Evolutionary conservation across 2,113 vertebrate genomes (phyloP), one percentile per base, ranked within the genome.

Genomic region (Bombycilla garrulus): DNA sequence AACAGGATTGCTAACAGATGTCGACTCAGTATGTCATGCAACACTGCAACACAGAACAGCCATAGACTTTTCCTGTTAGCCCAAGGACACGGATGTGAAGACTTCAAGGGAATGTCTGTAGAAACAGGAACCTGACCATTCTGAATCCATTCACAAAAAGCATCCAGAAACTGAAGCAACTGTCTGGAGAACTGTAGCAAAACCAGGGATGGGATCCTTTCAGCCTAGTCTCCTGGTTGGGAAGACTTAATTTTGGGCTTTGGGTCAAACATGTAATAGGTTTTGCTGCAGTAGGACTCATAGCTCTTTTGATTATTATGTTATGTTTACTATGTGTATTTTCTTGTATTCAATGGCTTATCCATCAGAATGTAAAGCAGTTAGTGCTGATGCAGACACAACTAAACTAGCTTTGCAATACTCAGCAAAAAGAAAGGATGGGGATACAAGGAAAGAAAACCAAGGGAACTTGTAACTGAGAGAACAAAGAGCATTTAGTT

Each of bases 11-110:
- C 22, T 57, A 57, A 57, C 14, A 12, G 13, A 45, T 57, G 10
- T 35, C 0, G 0, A 35, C 10, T 22, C 24, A 22, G 40, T 35
- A 35, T 2, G 1, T 57, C 33, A 35, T 7, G 53, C 53, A 57
- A 35, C 24, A 45, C 33, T 22, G 53, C 53, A 74, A 45, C 35
- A 74, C 1, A 45, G 24, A 28, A 24, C 15, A 73, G 53, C 40
- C 45, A 29, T 17, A 29, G 10, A 35, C 24, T 22, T 73, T 44
- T 22, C 28, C 3, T 57, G 14, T 35, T 28, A 57, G 53, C 31
- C 24, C 40, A 73, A 26, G 24, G 33, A 57, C 40, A 35, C 0
- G 5, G 18, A 35, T 22, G 33, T 73, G 33, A 73, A 22, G 18
- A 44, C 18, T 35, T n/a, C 5, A 12, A 45, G 13, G 11, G 8